Evolutionary conservation across 2,797 vertebrate genomes (phyloP), one percentile per base, ranked within the genome.

Genomic region (Graptemys geographica): DNA sequence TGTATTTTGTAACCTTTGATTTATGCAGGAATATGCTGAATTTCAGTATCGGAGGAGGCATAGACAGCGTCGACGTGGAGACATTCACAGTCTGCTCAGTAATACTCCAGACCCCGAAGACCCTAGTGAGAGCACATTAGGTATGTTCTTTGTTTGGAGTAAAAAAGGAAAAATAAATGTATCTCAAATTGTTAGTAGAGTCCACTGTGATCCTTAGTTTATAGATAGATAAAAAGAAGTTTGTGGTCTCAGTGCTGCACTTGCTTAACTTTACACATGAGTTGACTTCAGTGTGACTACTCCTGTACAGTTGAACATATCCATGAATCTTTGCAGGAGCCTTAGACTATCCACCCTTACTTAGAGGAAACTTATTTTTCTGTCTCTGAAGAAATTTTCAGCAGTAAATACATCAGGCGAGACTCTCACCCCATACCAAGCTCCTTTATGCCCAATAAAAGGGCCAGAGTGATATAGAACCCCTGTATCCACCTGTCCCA

Each of bases 11-110:
- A 98, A 98, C 98, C 96, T 98, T 97, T 98, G 98, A 96, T 98
- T 98, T 97, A 97, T 98, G 94, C 98, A 99, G 99, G 99, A 99
- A 98, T 99, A 99, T 97, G 99, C 99, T 97, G 99, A 99, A 98
- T 99, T 99, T 98, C 99, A 99, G 99, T 99, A 99, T 98, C 98
- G 99, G 97, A 98, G 99, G 97, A 98, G 99, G 96, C 99, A 99
- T 93, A 98, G 99, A 79, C 99, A 99, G 92, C 99, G 99, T 51
- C 98, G 99, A 41, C 98, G 99, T 81, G 99, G 99, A 25, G 99
- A 99, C 79, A 97, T 99, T 98, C 99, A 99, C 93, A 99, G 99
- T 94, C 98, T 99, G 96, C 99, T 99, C 88, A 99, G 99, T 96
- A 99, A 99, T 94, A 99, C 99, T 33, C 98, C 99, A 0, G 99